Base-by-base conservation (phyloP, 2,888 invertebrate genomes). In the Drosophila atripex region DNA sequence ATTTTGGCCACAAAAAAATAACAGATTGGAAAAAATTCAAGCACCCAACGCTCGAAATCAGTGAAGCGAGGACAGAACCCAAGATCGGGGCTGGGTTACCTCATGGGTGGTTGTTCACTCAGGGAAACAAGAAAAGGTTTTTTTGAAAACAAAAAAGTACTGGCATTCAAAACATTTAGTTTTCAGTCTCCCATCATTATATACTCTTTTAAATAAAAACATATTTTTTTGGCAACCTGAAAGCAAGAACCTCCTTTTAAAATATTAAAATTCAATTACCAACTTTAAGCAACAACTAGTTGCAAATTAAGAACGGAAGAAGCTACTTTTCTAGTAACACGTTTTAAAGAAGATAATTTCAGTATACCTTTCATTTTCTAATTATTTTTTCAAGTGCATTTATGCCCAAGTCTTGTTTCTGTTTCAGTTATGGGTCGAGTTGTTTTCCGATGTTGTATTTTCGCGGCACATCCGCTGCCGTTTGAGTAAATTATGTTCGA, bases 401-500 rank as follows among this genome's bases (percentile, higher is more conserved):
- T 58, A 41, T 41, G 58, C 21, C 30, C 52, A 47, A 39, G 52
- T 45, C 39, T 16, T 18, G 38, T 38, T 73, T 57, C 35, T 57
- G 61, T 71, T 53, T 54, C 53, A 46, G 41, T 45, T 71, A 38
- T 51, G 35, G 58, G 54, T 45, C 57, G 39, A 49, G 47, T 35
- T 53, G 47, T 39, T 69, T 52, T 43, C 46, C 43, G 28, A 38
- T 41, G 46, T 38, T 39, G 39, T 51, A 52, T 59, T 53, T 65
- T 61, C 77, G 69, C 64, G 58, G 76, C 70, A 82, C 85, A 82
- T 83, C 83, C 74, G 83, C 63, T 71, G 85, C 68, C 73, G 82
- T 63, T 73, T 73, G 63, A 78, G 82, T 85, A 86, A 85, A 85
- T 85, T 86, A 86, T 85, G 85, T 85, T 85, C 85, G 77, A 85